phyloP scores from a whole-genome alignment of 2,113 vertebrate species.

The Malurus alboscapulatus region DNA sequence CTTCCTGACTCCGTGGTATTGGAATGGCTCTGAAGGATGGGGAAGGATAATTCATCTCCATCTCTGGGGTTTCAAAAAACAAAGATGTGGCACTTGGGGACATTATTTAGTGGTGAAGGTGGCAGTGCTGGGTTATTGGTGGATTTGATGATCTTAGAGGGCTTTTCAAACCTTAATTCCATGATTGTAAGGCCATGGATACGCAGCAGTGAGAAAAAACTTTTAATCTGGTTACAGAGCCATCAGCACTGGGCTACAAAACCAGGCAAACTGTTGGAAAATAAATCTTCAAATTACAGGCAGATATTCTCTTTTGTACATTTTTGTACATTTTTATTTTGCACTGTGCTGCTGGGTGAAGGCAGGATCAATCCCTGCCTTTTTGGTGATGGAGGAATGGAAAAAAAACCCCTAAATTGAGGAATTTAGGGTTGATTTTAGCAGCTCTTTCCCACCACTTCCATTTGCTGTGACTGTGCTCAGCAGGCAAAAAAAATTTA shows the following conservation, averaged over 20 bases:
- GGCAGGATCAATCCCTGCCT: background rate
- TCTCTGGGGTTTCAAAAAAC: background rate
- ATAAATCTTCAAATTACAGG: background rate
- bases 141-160: background rate
- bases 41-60: background rate
- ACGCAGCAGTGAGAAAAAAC: background rate
- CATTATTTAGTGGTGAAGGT: background rate
- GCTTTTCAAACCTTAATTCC: background rate
- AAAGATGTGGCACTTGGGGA: background rate
- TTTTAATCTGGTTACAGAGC: background rate
- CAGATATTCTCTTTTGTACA: background rate
- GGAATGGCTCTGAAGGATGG: background rate
- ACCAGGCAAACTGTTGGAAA: background rate
- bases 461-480: background rate
- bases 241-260: fast-evolving
- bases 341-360: background rate
- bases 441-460: background rate
- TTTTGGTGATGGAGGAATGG: background rate
- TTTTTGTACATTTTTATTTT: too few species aligned
- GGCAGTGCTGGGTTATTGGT: background rate
- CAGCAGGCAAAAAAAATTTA: background rate
- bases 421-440: background rate
- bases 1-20: background rate
- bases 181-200: background rate
- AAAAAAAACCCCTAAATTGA: background rate